Evolutionary conservation across 2,113 vertebrate species (phyloP).

Genomic region (pig (Sus scrofa)): DNA sequence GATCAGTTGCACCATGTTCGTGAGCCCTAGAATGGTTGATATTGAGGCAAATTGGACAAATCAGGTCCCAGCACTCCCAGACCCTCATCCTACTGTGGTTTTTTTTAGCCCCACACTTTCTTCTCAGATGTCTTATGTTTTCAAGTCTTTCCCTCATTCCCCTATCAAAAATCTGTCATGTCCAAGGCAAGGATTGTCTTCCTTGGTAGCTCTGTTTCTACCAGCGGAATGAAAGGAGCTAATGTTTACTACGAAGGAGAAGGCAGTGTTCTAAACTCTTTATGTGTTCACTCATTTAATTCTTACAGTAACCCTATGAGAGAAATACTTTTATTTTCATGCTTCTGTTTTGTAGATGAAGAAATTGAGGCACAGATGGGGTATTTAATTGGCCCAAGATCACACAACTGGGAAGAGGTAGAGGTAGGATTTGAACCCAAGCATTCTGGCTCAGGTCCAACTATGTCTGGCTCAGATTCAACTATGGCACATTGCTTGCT

Average conservation of each 20-base stretch:
- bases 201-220: background rate
- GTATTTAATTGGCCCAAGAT: background rate
- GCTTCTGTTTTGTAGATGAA: background rate
- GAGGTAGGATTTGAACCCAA: background rate
- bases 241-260: background rate
- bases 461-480: background rate
- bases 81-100: background rate
- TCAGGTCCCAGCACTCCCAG: background rate
- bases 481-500: background rate
- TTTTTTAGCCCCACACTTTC: background rate
- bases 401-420: background rate
- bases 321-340: background rate
- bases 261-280: background rate
- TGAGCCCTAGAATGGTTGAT: background rate
- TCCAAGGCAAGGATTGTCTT: background rate
- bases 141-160: background rate
- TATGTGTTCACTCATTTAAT: background rate
- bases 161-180: background rate
- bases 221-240: background rate
- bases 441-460: background rate
- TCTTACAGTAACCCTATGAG: background rate
- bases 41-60: background rate
- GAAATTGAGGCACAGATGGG: background rate
- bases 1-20: background rate
- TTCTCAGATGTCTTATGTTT: background rate